A percentile compares a stretch with the other conserved stretches of the same genome.
phyloP scores from a whole-genome alignment of 2,888 invertebrate genomes.

The Helobdella robusta region DNA sequence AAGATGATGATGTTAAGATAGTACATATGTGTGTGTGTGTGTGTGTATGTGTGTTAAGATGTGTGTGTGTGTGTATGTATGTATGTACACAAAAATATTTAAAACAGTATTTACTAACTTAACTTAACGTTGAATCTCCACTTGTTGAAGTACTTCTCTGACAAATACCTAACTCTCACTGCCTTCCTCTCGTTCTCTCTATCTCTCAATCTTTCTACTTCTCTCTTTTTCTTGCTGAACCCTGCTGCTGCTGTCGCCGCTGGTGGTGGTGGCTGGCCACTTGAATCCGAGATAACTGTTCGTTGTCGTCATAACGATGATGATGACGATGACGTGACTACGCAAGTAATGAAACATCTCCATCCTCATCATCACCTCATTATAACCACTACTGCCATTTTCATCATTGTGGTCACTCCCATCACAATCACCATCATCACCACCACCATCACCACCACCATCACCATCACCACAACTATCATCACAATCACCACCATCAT shows the following conservation, averaged over 20 bases:
- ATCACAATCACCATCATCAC: neutral
- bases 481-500: neutral
- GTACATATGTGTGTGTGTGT: neutral
- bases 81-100: neutral
- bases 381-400: too few relatives aligned
- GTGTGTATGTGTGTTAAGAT: too few relatives aligned
- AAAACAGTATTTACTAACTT: conserved; percentile 28
- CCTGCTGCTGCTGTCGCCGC: conserved; percentile 32
- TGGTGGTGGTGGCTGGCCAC: neutral
- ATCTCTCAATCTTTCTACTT: conserved; percentile 28
- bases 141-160: conserved; percentile 65
- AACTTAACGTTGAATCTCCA: conserved; percentile 56
- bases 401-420: neutral
- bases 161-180: conserved; percentile 53
- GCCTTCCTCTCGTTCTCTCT: conserved; percentile 31
- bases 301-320: neutral
- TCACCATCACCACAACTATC: neutral
- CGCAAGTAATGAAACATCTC: neutral
- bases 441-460: neutral
- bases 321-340: neutral
- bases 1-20: neutral
- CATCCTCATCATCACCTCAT: neutral
- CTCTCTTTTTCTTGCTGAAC: conserved; percentile 34
- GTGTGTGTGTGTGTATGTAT: neutral
- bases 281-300: too few relatives aligned